Evolutionary conservation across 2,797 vertebrate genomes (phyloP).

Genomic region (Acanthopagrus latus): DNA sequence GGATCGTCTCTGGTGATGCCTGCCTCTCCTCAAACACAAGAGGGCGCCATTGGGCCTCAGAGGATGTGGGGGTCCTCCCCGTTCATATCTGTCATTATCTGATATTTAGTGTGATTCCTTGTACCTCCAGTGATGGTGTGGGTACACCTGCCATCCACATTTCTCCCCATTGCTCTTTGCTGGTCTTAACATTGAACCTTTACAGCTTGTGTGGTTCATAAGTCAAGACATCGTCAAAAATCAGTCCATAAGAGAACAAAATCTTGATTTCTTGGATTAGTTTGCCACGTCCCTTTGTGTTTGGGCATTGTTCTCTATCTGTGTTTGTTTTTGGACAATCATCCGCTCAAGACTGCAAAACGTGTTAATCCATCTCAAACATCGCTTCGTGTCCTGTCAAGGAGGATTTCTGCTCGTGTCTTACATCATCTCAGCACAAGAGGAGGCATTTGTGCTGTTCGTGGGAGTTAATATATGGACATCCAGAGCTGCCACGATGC

Average conservation of each 20-base stretch:
- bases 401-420: conserved; percentile 30
- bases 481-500: conserved; percentile 15
- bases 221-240: conserved; percentile 26
- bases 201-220: conserved; percentile 31
- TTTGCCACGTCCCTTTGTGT: conserved; percentile 27
- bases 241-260: conserved; percentile 14
- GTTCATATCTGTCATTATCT: conserved; percentile 51
- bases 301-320: conserved; percentile 40
- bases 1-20: conserved; percentile 37
- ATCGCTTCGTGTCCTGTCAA: conserved; percentile 31
- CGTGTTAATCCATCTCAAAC: conserved; percentile 43
- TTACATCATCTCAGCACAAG: conserved; percentile 33
- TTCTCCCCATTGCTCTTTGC: conserved; percentile 32
- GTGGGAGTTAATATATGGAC: conserved; percentile 14
- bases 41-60: conserved; percentile 62
- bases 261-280: conserved; percentile 33
- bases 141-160: conserved; percentile 32
- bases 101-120: conserved; percentile 47
- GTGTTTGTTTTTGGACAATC: conserved; percentile 71
- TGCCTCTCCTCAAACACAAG: conserved; percentile 59
- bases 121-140: conserved; percentile 45
- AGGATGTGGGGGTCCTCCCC: conserved; percentile 43
- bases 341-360: conserved; percentile 33
- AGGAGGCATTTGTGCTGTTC: conserved; percentile 24
- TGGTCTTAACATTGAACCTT: conserved; percentile 35